Evolutionary conservation across 1,140 invertebrate genomes (phyloP), one percentile per base, ranked within the genome.

Genomic region (Meloidogyne hapla): DNA sequence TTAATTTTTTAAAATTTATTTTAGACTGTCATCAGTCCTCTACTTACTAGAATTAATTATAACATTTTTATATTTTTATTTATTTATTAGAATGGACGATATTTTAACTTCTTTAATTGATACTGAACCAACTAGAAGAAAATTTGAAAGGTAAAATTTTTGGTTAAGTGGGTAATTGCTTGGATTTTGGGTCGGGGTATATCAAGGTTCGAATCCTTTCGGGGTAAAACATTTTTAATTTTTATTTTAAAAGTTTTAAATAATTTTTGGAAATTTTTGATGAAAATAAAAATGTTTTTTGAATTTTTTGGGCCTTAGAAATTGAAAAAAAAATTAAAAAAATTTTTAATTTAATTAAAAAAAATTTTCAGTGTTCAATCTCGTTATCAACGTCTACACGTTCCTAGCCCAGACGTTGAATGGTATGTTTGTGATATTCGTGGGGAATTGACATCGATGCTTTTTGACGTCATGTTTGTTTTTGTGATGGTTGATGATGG

Each of bases 381-480:
- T n/a, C 69, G 69, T 2, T 61, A 42, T 25, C 26, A 56, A 40
- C 68, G 65, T 33, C 33, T 76, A 42, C 68, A 77, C 21, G 28
- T 73, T 13, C 23, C 56, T 5, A 9, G 18, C 1, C 40, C 69
- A 56, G 64, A 28, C 25, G 71, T 73, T 23, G 40, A 69, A 28
- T 73, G 48, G 62, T 68, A 64, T 73, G 33, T 63, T 40, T 73
- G 48, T 38, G 71, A 70, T 10, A 45, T 18, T 70, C 45, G 69
- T 45, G 69, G 69, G 25, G 61, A 56, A 26, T 70, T 26, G 40
- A 45, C 45, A 70, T 28, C 45, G n/a, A 15, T 70, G 15, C 13
- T 70, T 61, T 70, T 56, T 23, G 69, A 26, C 45, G 61, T 21
- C 69, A 70, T 33, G 69, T 70, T 45, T 26, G 69, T 38, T n/a